phyloP scores from a whole-genome alignment of 35 echinoderm and acorn worm species.

The Holothuria glaberrima region DNA sequence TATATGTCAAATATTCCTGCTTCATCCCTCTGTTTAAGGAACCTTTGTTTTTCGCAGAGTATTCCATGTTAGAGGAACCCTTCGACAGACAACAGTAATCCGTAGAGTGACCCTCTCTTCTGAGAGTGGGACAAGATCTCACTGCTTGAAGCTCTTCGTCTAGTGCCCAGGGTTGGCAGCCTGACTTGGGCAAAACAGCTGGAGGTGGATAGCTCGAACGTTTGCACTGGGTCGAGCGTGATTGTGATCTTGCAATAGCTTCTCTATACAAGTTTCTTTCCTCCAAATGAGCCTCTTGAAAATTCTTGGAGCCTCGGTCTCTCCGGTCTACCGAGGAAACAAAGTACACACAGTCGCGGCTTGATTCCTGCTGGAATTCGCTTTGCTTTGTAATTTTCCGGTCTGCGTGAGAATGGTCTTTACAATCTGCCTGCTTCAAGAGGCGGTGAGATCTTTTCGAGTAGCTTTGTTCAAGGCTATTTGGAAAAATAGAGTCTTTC shows the following conservation, averaged over 20 bases:
- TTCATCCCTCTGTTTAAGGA: neutral
- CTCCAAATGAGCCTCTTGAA: neutral
- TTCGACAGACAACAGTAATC: neutral
- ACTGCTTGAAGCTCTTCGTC: neutral
- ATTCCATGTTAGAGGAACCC: neutral
- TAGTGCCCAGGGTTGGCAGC: neutral
- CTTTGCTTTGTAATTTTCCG: neutral
- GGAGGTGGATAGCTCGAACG: conserved; percentile 16
- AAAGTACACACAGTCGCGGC: neutral
- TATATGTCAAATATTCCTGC: neutral
- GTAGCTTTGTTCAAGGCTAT: conserved; percentile 6
- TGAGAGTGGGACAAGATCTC: neutral
- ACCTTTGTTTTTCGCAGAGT: neutral
- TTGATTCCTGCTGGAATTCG: neutral
- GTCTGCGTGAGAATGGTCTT: neutral
- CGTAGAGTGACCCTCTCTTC: neutral
- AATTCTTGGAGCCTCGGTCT: neutral
- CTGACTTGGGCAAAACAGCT: neutral
- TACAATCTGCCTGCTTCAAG: conserved; percentile 11
- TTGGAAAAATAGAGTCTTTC: no score
- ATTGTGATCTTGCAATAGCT: neutral
- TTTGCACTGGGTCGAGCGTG: neutral
- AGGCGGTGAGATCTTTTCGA: conserved; percentile 2
- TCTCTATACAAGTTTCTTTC: neutral
- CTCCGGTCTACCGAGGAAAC: neutral